phyloP scores from a whole-genome alignment of 92 coral and sea anemone species.

The Zoanthus solanderi region DNA sequence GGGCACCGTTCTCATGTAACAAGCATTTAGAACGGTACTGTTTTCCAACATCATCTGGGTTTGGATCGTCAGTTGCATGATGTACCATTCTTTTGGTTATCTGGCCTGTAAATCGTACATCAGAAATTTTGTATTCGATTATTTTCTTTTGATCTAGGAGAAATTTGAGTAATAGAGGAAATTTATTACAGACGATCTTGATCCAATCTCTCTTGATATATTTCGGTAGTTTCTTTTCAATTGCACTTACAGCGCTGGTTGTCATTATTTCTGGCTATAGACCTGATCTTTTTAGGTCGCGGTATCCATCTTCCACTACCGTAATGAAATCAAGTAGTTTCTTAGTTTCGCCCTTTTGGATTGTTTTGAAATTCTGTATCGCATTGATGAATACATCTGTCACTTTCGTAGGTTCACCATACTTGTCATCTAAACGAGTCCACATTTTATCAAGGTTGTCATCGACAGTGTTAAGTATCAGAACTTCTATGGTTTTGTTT shows the following conservation, averaged over 20 bases:
- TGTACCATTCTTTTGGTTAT: constrained; percentile 4
- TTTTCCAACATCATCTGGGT: neutral
- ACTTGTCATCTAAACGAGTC: constrained; percentile 20
- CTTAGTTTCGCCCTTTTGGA: constrained; percentile 21
- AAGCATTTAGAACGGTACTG: constrained; percentile 5
- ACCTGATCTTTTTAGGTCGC: constrained; percentile 36
- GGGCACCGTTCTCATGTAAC: constrained; percentile 23
- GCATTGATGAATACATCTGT: constrained; percentile 22
- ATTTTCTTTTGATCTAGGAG: constrained; percentile 29
- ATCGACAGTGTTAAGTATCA: constrained; percentile 4
- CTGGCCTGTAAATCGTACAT: constrained; percentile 16
- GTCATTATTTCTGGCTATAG: constrained; percentile 23
- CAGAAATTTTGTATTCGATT: constrained; percentile 17
- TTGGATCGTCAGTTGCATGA: constrained; percentile 6
- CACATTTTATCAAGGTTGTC: constrained; percentile 41
- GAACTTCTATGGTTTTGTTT: too few relatives aligned
- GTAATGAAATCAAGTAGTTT: constrained; percentile 2
- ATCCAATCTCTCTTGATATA: constrained; percentile 36
- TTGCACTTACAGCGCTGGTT: constrained; percentile 29
- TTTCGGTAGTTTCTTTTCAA: constrained; percentile 25
- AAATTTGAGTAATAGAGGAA: constrained; percentile 13
- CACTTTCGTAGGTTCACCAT: constrained; percentile 1
- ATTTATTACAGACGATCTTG: constrained; percentile 27
- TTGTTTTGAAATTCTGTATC: constrained; percentile 23
- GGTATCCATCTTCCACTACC: constrained; percentile 24